These are phyloP conservation scores for Piprites chloris DNA, from an alignment of 2,113 vertebrate species.

Conservation along the genomic window DNA sequence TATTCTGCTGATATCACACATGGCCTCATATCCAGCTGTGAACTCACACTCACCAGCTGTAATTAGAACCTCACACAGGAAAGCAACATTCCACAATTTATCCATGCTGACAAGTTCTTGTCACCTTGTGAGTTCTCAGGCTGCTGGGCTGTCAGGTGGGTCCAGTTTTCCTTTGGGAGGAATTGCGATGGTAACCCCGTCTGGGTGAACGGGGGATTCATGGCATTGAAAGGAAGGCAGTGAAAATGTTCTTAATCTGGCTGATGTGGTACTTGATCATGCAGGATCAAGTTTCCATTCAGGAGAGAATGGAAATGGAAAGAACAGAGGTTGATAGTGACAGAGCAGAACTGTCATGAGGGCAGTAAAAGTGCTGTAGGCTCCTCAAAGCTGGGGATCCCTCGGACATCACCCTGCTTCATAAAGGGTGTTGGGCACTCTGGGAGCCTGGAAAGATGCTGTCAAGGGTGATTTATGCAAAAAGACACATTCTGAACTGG, in stretches of 20 bases:
- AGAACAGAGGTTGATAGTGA: background rate
- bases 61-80: background rate
- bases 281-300: too few relatives aligned
- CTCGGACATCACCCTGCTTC: background rate
- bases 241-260: background rate
- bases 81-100: background rate
- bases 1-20: background rate
- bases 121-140: background rate
- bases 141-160: background rate
- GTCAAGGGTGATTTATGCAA: background rate
- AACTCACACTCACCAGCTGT: background rate
- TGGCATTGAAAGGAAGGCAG: background rate
- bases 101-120: background rate
- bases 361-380: background rate
- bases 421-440: background rate
- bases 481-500: background rate
- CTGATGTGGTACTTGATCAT: background rate
- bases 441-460: background rate
- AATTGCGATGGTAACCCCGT: fast-evolving
- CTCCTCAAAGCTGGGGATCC: background rate
- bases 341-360: background rate
- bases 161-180: background rate
- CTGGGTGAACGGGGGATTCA: fast-evolving
- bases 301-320: background rate
- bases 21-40: background rate